Base-by-base conservation (phyloP, 2,113 vertebrate species). In the Cisticola juncidis region DNA sequence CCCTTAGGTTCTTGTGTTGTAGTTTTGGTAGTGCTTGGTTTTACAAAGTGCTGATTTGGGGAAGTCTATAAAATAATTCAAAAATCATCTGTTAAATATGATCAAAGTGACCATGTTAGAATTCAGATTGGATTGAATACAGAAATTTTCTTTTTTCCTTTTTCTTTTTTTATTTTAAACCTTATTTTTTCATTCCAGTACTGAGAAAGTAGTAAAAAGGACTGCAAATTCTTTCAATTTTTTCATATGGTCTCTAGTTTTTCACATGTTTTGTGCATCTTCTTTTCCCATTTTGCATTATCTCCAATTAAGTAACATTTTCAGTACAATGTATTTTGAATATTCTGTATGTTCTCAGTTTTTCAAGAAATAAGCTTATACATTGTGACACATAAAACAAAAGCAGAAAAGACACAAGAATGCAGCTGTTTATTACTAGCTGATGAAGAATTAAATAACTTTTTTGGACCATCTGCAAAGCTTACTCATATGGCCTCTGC, bases 371-470 rank as follows among this genome's bases (percentile, higher is more conserved):
- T 70, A 92, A 86, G 73, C 81, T 90, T 97, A 86, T 96, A 96
- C 58, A 81, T 68, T 94, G n/a, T 89, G 90, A 50, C 69, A 90
- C 83, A 82, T 60, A 79, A 97, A 90, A 94, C 90, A 95, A 97
- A 95, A 88, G 69, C 61, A 85, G 78, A 95, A 87, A 88, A 93
- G 74, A 64, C 73, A 83, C 53, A 86, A 71, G 86, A 92, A 70
- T 93, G 94, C 80, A 95, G 82, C 96, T 96, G 77, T 94, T 96
- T 96, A 94, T 97, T 91, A 92, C 77, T 93, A 74, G 93, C 78
- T 97, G 93, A 92, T 96, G 92, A 92, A 96, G 96, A 96, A 94
- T 97, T 94, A 96, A 91, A 94, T 95, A 97, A 97, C 92, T 96
- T 97, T 95, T 95, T 86, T 83, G 58, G 90, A 94, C 95, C 95